A percentile compares a stretch with the other conserved stretches of the same genome.
Evolutionary conservation across 2,888 invertebrate genomes (phyloP).

Genomic region (Epistrophella euchroma): DNA sequence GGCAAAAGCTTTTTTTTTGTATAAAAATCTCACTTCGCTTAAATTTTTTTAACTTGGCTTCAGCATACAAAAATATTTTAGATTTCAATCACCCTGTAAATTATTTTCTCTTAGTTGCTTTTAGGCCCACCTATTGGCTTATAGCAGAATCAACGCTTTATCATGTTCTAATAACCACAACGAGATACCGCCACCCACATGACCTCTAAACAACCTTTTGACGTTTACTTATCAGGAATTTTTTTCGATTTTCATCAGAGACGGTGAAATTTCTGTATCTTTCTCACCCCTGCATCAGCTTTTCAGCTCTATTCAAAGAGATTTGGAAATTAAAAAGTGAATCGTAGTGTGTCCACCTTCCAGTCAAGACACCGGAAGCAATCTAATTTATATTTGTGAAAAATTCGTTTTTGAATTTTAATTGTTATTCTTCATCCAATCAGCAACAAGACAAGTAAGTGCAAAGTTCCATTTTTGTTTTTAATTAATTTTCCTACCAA

Average conservation of each 20-base stretch:
- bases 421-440: constrained; percentile 32
- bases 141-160: constrained; percentile 1
- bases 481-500: constrained; percentile 6
- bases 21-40: too few species aligned
- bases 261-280: constrained; percentile 63
- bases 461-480: constrained; percentile 12
- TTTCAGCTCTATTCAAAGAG: constrained; percentile 39
- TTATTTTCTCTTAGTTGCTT: not conserved
- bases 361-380: constrained; percentile 80
- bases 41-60: too few species aligned
- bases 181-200: constrained; percentile 76
- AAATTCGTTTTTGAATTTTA: constrained; percentile 45
- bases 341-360: constrained; percentile 80
- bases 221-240: constrained; percentile 78
- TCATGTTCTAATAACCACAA: constrained; percentile 66
- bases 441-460: constrained; percentile 56
- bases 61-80: too few species aligned
- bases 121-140: not conserved
- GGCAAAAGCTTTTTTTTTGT: too few species aligned
- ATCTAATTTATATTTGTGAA: not conserved
- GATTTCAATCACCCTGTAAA: not conserved
- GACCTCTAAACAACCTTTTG: constrained; percentile 83
- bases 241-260: constrained; percentile 49
- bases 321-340: constrained; percentile 76
- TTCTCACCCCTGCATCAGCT: constrained; percentile 38